Evolutionary conservation across 2,797 vertebrate genomes (phyloP).

Genomic region (Uromys caudimaculatus): DNA sequence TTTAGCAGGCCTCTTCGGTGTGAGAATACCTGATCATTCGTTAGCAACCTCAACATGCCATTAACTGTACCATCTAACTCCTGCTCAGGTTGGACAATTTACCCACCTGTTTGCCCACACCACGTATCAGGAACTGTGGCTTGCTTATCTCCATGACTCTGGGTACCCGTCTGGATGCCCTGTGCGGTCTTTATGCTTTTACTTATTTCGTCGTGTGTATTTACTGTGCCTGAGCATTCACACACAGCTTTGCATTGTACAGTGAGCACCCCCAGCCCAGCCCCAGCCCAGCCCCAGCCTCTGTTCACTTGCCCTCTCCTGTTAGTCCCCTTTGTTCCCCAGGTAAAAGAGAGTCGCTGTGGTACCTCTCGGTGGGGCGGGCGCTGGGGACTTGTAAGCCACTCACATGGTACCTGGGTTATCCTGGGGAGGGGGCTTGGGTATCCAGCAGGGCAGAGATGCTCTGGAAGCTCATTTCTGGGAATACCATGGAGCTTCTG

Average conservation of each 20-base stretch:
- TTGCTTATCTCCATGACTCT: background rate
- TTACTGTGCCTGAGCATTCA: background rate
- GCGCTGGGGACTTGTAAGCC: background rate
- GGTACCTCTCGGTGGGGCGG: background rate
- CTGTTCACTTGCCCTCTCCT: no score
- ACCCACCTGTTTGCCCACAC: no score
- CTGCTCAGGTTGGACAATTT: background rate
- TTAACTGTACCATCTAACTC: background rate
- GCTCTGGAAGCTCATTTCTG: background rate
- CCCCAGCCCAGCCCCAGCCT: background rate
- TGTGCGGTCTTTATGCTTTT: background rate
- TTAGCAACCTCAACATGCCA: background rate
- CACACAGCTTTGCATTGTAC: background rate
- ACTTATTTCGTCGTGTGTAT: background rate
- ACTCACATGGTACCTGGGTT: background rate
- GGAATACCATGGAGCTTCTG: background rate
- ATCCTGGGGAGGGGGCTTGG: background rate
- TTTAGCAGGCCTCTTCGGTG: background rate
- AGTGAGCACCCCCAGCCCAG: background rate
- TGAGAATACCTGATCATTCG: background rate
- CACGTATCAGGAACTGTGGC: accelerated
- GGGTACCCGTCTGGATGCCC: background rate
- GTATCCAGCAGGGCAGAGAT: background rate
- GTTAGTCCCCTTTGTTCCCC: background rate
- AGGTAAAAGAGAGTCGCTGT: background rate